Base-by-base conservation (phyloP, 2,888 invertebrate species). In the Electrophaes corylata region DNA sequence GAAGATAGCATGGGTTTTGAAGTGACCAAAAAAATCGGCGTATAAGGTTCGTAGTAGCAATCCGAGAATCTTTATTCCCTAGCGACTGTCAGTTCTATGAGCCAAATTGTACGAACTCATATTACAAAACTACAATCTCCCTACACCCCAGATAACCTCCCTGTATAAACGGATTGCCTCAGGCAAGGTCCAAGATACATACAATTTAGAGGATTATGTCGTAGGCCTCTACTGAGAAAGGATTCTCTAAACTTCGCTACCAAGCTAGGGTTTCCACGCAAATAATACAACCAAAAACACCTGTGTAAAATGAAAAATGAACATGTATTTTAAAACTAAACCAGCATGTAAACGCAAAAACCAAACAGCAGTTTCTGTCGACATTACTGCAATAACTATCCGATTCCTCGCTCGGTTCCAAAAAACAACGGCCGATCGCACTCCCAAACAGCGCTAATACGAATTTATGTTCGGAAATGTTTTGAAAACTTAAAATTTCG, bases 401-500 rank as follows among this genome's bases (percentile, higher is more conserved):
- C 23, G 56, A 49, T 49, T 31, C 23, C 23, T 4, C 37, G 19
- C 20, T 49, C 19, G 23, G 14, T 44, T 44, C 56, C 56, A 45
- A 50, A 57, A 57, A 55, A 50, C 54, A 59, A 54, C 46, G 45
- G 43, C 51, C 14, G 57, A 18, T 51, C 48, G 52, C 50, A 63
- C 39, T 60, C 57, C 10, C 61, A 56, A 62, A 65, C 60, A 61
- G 49, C 54, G 54, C 61, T 66, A 64, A 64, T 63, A 66, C 63
- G 60, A 66, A 66, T 64, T 66, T 62, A 64, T 56, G 58, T 63
- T 66, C 57, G 57, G 49, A 62, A 68, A 65, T 60, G 57, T 58
- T 63, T 58, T 59, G 52, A 67, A 75, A 75, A 71, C 76, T 72
- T 61, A 69, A 74, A 74, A 72, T 70, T 66, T 72, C 57, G 53